phyloP scores from a whole-genome alignment of 2,888 invertebrate genomes.

The Nomada fabriciana region DNA sequence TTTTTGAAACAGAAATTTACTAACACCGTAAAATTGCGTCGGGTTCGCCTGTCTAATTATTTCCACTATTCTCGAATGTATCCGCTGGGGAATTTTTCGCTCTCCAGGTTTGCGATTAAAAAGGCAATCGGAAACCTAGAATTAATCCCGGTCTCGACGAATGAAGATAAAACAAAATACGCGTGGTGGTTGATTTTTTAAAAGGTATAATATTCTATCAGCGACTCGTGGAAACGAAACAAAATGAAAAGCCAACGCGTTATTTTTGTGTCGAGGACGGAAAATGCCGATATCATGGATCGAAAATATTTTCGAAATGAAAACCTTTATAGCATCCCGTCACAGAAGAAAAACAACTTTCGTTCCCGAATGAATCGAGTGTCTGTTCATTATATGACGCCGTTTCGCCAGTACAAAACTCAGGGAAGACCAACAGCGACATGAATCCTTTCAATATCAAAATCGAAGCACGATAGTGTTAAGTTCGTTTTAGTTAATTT shows the following conservation, averaged over 20 bases:
- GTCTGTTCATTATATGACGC: not conserved
- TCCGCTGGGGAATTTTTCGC: no score
- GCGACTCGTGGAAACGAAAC: not conserved
- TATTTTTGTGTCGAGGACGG: not conserved
- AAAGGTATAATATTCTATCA: no score
- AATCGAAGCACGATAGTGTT: not conserved
- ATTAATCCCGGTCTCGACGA: conserved; percentile 1
- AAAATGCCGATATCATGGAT: no score
- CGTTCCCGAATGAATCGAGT: not conserved
- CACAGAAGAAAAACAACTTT: no score
- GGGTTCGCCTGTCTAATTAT: not conserved
- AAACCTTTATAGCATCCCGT: no score
- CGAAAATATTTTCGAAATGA: no score
- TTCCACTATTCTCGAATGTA: not conserved
- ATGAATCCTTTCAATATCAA: no score
- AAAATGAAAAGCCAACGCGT: not conserved
- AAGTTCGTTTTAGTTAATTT: not conserved
- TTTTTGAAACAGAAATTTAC: not conserved
- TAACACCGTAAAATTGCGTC: no score
- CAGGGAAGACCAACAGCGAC: no score
- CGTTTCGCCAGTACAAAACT: not conserved
- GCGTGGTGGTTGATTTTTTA: no score
- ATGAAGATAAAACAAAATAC: not conserved
- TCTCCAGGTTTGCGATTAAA: not conserved
- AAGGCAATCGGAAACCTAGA: not conserved